Conservation (phyloP, 1,140 invertebrate species). For the Medauroidea extradentata region DNA sequence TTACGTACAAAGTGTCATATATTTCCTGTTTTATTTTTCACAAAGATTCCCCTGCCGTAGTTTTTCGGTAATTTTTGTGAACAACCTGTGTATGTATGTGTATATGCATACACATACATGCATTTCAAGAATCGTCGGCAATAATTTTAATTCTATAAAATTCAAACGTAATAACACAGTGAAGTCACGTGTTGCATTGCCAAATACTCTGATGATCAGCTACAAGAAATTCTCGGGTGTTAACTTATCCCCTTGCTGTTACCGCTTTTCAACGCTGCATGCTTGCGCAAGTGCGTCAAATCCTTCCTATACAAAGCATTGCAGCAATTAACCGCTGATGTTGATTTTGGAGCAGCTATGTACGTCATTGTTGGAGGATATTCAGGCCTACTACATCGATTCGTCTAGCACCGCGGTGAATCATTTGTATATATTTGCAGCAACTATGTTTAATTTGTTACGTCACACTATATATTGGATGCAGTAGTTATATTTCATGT, state of each 20-base stretch:
- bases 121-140: constrained; percentile 6
- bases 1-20: no score
- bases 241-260: no score
- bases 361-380: constrained; percentile 33
- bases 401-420: constrained; percentile 25
- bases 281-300: no score
- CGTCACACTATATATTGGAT: no score
- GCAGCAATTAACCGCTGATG: constrained; percentile 21
- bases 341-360: constrained; percentile 18
- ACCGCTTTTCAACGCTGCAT: no score
- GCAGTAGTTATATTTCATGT: no score
- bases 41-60: no score
- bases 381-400: constrained; percentile 19
- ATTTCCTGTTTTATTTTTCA: no score
- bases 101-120: background rate
- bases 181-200: constrained; percentile 18
- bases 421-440: constrained; percentile 24
- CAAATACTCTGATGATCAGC: constrained; percentile 35
- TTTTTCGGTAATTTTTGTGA: no score
- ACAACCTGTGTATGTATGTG: background rate
- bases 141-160: background rate
- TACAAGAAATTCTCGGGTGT: no score
- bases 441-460: constrained; percentile 22
- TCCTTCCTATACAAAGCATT: constrained; percentile 6
- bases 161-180: background rate